Base-by-base conservation (phyloP, 2,113 vertebrate species). In the Kobus ellipsiprymnus region DNA sequence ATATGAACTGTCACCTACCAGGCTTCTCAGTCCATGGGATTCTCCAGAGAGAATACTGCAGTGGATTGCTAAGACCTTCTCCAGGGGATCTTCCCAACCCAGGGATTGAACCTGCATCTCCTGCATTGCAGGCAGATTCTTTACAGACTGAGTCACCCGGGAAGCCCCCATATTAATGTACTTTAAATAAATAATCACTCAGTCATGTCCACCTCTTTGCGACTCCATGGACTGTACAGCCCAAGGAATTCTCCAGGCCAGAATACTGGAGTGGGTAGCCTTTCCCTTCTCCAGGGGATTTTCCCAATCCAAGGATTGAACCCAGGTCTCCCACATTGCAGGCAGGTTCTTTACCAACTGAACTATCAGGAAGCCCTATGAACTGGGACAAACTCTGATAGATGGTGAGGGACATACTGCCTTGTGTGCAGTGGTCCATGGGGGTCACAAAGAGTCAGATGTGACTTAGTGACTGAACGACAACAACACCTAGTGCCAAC, bases 151-250 rank as follows among this genome's bases (percentile, higher is more conserved):
- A 40, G 67, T 67, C 33, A 19, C 67, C n/a, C 40, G 19, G 19
- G 67, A 74, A 74, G 19, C 67, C 67, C 64, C 67, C n/a, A 25
- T 74, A 48, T 78, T 94, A 78, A 52, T 71, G 82, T 40, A 25
- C 36, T 92, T 92, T 54, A 87, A 67, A 19, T 89, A 89, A 80
- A 67, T 71, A 71, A 94, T 48, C 87, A 93, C 44, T 4, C 33
- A 33, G 3, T 5, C 29, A n/a, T 10, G 33, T 19, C 33, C 62
- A 10, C 19, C 62, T 67, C 62, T 67, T 67, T 67, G 64, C 0
- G 4, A 67, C 33, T 19, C 16, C 33, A 9, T 67, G 62, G 7
- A 67, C 62, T 64, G 0, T 33, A 33, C 0, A 67, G 64, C 19
- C 16, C 64, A 67, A 19, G 64, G 64, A 71, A 71, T 71, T 71